phyloP scores from a whole-genome alignment of 2,797 vertebrate genomes.

The Periparus ater region DNA sequence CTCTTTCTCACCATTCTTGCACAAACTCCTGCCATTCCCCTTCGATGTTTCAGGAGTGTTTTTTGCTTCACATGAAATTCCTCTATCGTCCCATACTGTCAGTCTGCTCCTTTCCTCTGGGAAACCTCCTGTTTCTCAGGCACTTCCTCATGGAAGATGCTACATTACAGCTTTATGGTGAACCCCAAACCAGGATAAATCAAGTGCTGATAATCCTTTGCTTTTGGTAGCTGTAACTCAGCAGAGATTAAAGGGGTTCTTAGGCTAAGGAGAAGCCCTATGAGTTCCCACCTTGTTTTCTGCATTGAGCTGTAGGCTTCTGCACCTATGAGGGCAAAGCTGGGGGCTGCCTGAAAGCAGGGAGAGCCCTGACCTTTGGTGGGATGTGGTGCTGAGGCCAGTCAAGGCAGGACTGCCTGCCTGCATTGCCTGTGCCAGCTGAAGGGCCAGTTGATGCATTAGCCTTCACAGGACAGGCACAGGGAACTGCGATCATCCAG shows the following conservation, averaged over 20 bases:
- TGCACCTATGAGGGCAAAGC: background rate
- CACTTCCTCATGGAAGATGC: background rate
- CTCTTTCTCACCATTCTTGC: background rate
- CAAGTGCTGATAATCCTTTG: background rate
- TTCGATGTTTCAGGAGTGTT: background rate
- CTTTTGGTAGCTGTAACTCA: background rate
- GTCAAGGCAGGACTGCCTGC: background rate
- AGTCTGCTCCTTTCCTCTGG: background rate
- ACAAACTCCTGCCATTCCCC: background rate
- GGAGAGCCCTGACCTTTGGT: background rate
- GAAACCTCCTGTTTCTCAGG: background rate
- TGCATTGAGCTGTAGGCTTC: background rate
- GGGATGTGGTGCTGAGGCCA: background rate
- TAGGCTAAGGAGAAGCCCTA: background rate
- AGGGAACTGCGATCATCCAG: accelerated
- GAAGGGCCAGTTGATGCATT: accelerated
- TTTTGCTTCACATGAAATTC: background rate
- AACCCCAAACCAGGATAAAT: background rate
- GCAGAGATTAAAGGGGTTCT: background rate
- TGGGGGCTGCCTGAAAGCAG: background rate
- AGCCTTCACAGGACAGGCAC: background rate
- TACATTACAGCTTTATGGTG: background rate
- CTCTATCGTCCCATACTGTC: background rate
- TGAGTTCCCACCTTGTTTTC: background rate
- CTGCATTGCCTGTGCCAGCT: background rate